Conservation (phyloP, 2,888 invertebrate genomes). For the Chrysina gloriosa region DNA sequence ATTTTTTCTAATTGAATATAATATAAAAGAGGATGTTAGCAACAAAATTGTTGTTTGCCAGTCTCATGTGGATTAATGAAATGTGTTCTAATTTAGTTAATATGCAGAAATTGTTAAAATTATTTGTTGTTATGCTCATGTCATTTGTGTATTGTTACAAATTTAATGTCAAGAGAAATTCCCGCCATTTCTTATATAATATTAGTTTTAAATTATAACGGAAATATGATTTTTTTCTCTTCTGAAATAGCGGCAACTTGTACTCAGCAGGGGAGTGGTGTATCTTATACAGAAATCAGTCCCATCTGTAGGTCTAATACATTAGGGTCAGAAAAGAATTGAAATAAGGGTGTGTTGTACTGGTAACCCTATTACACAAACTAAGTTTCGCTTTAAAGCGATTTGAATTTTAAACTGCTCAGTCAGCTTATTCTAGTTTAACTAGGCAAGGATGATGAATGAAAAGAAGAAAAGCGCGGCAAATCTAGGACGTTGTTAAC, state of each 20-base stretch:
- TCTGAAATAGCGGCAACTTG: slow-evolving; percentile 34
- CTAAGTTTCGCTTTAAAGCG: slow-evolving; percentile 33
- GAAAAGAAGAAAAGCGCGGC: slow-evolving; percentile 20
- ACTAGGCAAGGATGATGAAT: slow-evolving; percentile 13
- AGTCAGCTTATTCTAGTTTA: slow-evolving; percentile 13
- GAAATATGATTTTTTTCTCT: slow-evolving; percentile 29
- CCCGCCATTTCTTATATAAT: too few species aligned
- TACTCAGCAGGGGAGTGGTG: slow-evolving; percentile 6
- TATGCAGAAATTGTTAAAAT: too few species aligned
- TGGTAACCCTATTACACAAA: slow-evolving; percentile 40
- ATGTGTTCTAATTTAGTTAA: too few species aligned
- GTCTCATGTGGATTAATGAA: too few species aligned
- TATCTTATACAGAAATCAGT: slow-evolving; percentile 22
- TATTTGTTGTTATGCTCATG: too few species aligned
- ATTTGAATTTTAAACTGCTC: slow-evolving; percentile 34
- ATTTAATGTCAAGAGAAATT: too few species aligned
- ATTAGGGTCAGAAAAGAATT: slow-evolving; percentile 11
- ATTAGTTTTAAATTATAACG: too few species aligned
- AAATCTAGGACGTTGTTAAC: slow-evolving; percentile 7
- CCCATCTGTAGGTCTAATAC: slow-evolving; percentile 9
- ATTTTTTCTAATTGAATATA: too few species aligned
- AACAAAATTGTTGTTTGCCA: too few species aligned
- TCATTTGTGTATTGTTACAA: too few species aligned
- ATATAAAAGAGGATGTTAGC: too few species aligned
- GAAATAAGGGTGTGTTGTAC: slow-evolving; percentile 27